A percentile compares a stretch with the other conserved stretches of the same genome.
Evolutionary conservation across 2,888 invertebrate genomes (phyloP).

Genomic region (Phoronis australis): DNA sequence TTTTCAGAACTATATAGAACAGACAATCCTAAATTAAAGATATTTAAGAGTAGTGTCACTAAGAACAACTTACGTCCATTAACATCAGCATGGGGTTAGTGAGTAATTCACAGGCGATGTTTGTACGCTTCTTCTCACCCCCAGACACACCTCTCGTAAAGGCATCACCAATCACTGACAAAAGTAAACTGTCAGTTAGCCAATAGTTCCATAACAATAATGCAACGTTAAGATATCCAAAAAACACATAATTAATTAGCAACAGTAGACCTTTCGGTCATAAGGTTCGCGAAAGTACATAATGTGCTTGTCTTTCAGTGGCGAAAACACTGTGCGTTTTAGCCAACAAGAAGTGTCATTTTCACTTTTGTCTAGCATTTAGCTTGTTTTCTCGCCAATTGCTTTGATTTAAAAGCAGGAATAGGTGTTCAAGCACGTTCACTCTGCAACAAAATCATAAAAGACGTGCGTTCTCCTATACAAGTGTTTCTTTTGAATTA

Average conservation of each 20-base stretch:
- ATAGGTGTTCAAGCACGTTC: too few species aligned
- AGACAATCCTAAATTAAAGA: background rate
- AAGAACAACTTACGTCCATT: conserved; percentile 59
- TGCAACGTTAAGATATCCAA: background rate
- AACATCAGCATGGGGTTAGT: conserved; percentile 75
- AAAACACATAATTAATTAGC: background rate
- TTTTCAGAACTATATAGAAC: background rate
- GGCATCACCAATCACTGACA: conserved; percentile 68
- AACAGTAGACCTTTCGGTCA: background rate
- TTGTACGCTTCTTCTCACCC: conserved; percentile 77
- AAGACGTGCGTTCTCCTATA: too few species aligned
- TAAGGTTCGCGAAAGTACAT: background rate
- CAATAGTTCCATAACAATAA: background rate
- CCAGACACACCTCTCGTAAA: conserved; percentile 72
- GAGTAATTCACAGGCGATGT: conserved; percentile 75
- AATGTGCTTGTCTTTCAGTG: too few species aligned
- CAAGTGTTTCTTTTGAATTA: too few species aligned
- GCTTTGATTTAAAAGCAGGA: too few species aligned
- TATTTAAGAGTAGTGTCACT: background rate
- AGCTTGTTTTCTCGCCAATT: too few species aligned
- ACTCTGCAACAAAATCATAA: too few species aligned
- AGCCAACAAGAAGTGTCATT: too few species aligned
- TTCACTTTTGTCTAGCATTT: too few species aligned
- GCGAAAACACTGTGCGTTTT: too few species aligned
- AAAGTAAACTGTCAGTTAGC: background rate